Conservation (phyloP, 2,113 vertebrate genomes). For the Leucosticte australis region DNA sequence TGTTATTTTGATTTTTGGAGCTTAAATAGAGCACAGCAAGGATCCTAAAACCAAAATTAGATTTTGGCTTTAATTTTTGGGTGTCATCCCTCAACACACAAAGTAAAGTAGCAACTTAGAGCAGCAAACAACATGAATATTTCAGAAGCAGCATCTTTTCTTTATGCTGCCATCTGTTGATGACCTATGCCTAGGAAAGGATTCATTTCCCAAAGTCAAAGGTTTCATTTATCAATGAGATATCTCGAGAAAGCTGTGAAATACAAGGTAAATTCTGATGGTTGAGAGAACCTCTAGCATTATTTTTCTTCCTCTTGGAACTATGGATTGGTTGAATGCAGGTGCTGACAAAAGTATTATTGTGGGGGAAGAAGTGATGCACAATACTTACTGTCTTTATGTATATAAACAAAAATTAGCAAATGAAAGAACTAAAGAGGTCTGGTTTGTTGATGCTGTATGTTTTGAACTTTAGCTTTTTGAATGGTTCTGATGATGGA, state of each 20-base stretch:
- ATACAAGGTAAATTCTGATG: background rate
- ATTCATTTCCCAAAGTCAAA: background rate
- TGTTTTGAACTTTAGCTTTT: background rate
- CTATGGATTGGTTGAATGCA: background rate
- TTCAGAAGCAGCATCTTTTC: background rate
- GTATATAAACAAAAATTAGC: background rate
- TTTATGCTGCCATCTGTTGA: background rate
- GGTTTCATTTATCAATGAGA: background rate
- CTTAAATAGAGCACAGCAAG: background rate
- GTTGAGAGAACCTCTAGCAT: background rate
- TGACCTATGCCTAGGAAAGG: background rate
- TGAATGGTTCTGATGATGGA: background rate
- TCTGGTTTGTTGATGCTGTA: background rate
- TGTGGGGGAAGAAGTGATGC: background rate
- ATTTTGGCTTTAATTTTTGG: background rate
- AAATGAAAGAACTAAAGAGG: background rate
- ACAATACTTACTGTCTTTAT: background rate
- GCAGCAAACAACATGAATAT: background rate
- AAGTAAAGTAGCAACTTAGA: background rate
- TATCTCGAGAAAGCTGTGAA: background rate
- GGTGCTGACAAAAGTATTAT: background rate
- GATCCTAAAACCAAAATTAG: background rate
- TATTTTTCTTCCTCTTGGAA: background rate
- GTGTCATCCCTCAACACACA: background rate
- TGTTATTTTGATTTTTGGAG: constrained; percentile 16